These are phyloP conservation scores for Peucedramus taeniatus DNA, from an alignment of 2,113 vertebrate genomes.

Conservation along the genomic window DNA sequence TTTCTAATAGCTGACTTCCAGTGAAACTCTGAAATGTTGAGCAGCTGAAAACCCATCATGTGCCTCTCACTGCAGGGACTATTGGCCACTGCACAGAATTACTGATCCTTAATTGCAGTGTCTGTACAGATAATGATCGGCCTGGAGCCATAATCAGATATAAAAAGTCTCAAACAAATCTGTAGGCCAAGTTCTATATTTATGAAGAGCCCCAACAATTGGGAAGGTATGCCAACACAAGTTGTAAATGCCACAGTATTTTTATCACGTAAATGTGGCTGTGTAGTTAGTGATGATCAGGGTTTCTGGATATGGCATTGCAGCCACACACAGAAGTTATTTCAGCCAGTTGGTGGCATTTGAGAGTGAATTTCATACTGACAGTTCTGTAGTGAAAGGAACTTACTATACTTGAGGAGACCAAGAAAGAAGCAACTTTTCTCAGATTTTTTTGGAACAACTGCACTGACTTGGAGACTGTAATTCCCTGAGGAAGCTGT, in stretches of 20 bases:
- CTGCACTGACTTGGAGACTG: background rate
- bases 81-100: background rate
- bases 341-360: background rate
- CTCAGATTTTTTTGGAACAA: background rate
- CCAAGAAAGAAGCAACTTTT: constrained; percentile 5
- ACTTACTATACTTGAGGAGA: background rate
- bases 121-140: background rate
- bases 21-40: background rate
- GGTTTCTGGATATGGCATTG: background rate
- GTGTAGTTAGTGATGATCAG: background rate
- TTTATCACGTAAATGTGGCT: background rate
- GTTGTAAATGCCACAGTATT: background rate
- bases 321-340: background rate
- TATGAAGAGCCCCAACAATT: background rate
- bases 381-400: background rate
- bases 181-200: background rate
- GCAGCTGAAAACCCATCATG: background rate
- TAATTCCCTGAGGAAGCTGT: background rate
- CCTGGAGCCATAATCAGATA: background rate
- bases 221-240: background rate
- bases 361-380: background rate
- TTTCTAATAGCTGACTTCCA: background rate
- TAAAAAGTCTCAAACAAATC: constrained; percentile 5
- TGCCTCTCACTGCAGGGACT: background rate
- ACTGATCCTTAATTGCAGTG: background rate